Conservation (phyloP, 2,888 invertebrate species). For the Dynastes tityus region DNA sequence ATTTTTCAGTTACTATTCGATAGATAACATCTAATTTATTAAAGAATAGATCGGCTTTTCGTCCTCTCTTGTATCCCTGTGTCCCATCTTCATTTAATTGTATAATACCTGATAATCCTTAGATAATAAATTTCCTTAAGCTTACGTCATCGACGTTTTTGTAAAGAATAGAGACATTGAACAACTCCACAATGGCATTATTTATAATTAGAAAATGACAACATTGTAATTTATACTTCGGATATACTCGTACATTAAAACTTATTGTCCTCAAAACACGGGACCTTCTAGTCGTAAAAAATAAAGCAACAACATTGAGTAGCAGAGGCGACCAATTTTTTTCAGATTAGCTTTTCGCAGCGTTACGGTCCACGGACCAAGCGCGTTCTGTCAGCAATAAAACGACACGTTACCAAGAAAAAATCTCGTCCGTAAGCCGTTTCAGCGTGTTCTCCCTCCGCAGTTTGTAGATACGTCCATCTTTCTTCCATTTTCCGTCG, state of each 20-base stretch:
- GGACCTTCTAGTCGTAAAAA: slow-evolving; percentile 1
- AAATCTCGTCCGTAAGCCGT: slow-evolving; percentile 8
- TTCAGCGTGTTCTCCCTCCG: background rate
- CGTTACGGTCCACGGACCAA: slow-evolving; percentile 12
- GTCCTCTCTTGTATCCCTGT: no score
- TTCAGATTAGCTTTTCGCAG: slow-evolving; percentile 6
- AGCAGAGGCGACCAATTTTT: background rate
- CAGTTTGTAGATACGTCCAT: slow-evolving; percentile 25
- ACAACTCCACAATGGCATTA: background rate
- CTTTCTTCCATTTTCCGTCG: slow-evolving; percentile 39
- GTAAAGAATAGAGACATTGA: background rate
- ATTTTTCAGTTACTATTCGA: no score
- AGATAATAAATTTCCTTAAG: no score
- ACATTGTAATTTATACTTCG: slow-evolving; percentile 8
- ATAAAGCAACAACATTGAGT: background rate
- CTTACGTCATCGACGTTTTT: no score
- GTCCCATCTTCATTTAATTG: no score
- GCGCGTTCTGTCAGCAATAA: slow-evolving; percentile 21
- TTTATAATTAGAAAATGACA: background rate
- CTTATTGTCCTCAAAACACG: background rate
- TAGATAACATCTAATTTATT: no score
- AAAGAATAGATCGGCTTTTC: no score
- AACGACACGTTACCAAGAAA: slow-evolving; percentile 26
- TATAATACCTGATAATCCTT: no score
- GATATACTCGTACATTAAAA: slow-evolving; percentile 12